Conservation (phyloP, 2,797 vertebrate species). For the Tadarida brasiliensis region DNA sequence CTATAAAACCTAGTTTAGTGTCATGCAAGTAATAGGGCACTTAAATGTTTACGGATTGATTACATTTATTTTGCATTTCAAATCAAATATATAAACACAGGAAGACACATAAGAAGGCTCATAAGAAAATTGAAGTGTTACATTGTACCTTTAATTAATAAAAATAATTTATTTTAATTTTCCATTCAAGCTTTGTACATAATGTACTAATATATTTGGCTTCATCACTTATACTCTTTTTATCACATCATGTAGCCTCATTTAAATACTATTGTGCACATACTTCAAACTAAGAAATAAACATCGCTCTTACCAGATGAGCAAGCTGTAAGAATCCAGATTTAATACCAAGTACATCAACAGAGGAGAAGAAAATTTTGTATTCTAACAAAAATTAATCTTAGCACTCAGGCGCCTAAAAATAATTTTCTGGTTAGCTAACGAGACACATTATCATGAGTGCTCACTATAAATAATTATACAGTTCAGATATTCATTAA, state of each 20-base stretch:
- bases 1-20: not conserved
- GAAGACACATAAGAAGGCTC: not conserved
- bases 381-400: not conserved
- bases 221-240: not conserved
- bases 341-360: constrained; percentile 1
- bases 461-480: not conserved
- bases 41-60: not conserved
- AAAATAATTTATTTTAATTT: constrained; percentile 13
- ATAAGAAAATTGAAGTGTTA: constrained; percentile 20
- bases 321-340: not conserved
- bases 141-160: not conserved
- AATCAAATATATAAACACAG: not conserved
- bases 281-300: constrained; percentile 46
- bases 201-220: constrained; percentile 29
- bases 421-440: not conserved
- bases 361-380: not conserved
- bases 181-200: not conserved
- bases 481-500: not conserved
- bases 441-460: not conserved
- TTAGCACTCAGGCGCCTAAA: not conserved
- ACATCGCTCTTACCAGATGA: not conserved
- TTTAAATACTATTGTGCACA: constrained; percentile 56
- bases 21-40: not conserved
- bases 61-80: constrained; percentile 41
- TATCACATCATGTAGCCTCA: not conserved